phyloP scores from a whole-genome alignment of 2,113 vertebrate species.

The Gyps fulvus region DNA sequence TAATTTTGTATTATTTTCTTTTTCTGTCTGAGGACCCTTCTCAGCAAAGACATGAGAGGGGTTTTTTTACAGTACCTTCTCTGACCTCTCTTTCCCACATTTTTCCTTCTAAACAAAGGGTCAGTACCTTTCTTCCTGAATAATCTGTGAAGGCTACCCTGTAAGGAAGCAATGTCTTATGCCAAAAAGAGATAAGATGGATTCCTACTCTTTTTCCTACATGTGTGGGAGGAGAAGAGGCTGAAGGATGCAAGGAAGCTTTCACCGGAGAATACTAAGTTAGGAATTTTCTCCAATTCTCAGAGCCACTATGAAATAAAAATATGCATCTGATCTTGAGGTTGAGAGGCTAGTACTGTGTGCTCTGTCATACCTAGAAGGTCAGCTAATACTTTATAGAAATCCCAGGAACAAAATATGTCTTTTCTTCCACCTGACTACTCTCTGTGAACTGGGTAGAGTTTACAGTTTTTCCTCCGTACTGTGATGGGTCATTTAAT shows the following conservation, averaged over 20 bases:
- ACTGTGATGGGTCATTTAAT: not conserved
- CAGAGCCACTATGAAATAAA: not conserved
- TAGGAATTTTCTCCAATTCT: not conserved
- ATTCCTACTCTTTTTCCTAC: not conserved
- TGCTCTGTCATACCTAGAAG: not conserved
- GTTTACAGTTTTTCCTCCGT: not conserved
- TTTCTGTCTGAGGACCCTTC: not conserved
- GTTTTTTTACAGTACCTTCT: not conserved
- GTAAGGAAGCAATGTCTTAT: not conserved
- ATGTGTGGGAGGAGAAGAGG: not conserved
- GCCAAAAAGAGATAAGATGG: not conserved
- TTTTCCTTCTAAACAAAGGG: not conserved
- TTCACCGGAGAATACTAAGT: not conserved
- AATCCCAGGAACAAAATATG: not conserved
- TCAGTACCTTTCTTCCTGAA: not conserved
- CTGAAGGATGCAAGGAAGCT: not conserved
- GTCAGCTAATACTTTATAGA: not conserved
- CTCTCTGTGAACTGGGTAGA: not conserved
- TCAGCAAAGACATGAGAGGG: not conserved
- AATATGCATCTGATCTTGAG: not conserved
- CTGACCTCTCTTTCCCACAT: not conserved
- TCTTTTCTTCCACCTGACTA: not conserved
- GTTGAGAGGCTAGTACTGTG: not conserved
- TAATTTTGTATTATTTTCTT: not conserved
- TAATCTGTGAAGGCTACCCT: not conserved